These are phyloP conservation scores for Malurus alboscapulatus DNA, from an alignment of 2,113 vertebrate species.

Conservation along the genomic window DNA sequence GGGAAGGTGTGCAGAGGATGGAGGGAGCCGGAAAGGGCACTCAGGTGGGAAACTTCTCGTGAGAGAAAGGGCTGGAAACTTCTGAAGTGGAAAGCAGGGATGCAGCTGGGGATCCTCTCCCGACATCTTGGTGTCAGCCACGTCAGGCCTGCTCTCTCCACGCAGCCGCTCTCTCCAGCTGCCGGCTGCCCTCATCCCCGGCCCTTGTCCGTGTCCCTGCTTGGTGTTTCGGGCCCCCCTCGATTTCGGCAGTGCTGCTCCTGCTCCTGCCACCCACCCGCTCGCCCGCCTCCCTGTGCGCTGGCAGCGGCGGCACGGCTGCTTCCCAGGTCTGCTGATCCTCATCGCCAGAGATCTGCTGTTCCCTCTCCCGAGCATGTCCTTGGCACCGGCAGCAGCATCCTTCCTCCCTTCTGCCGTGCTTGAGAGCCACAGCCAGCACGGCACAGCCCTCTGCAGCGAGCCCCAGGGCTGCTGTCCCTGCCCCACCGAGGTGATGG, in stretches of 20 bases:
- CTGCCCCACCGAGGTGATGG: not conserved
- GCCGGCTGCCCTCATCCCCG: rapidly evolving
- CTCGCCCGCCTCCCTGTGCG: not conserved
- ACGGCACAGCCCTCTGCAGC: not conserved
- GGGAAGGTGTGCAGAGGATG: not conserved
- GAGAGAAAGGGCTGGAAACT: conserved; percentile 28
- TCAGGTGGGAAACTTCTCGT: not conserved
- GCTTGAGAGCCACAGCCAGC: not conserved
- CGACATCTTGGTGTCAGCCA: not conserved
- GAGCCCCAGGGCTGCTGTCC: rapidly evolving
- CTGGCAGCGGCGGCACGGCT: not conserved
- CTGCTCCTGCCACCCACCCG: not conserved
- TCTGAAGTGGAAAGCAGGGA: not conserved
- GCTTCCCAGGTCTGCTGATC: not conserved
- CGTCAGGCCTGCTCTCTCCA: not conserved
- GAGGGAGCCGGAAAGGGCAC: not conserved
- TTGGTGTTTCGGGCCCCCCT: rapidly evolving
- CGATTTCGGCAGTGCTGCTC: not conserved
- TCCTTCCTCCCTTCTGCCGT: conserved; percentile 29
- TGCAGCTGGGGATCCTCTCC: not conserved
- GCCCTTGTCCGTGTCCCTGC: rapidly evolving
- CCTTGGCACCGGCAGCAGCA: not conserved
- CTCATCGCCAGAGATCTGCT: not conserved
- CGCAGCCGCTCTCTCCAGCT: not conserved
- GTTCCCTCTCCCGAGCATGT: not conserved